These are phyloP conservation scores for Steromphala cineraria DNA, from an alignment of 2,888 invertebrate species.

Conservation along the genomic window DNA sequence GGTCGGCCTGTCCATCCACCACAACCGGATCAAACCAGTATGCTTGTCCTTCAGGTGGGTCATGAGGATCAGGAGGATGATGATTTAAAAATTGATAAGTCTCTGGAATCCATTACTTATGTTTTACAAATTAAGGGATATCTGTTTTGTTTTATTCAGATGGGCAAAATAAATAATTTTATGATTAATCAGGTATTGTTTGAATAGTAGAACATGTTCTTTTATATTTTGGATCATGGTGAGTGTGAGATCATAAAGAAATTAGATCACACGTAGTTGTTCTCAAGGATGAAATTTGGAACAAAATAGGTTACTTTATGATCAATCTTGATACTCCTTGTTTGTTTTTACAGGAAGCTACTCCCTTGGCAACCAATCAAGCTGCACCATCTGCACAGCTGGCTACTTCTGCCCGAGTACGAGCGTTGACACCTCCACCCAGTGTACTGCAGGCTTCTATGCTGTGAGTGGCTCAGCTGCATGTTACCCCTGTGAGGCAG, in stretches of 20 bases:
- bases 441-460: conserved; percentile 51
- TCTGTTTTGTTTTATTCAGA: too few species aligned
- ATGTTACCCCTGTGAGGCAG: conserved; percentile 57
- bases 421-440: conserved; percentile 26
- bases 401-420: conserved; percentile 60
- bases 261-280: too few species aligned
- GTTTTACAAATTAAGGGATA: too few species aligned
- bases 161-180: too few species aligned
- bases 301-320: background rate
- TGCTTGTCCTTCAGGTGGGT: conserved; percentile 56
- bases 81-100: too few species aligned
- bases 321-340: background rate
- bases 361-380: conserved; percentile 54
- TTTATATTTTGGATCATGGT: too few species aligned
- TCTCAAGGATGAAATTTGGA: background rate
- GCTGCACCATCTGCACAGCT: conserved; percentile 65
- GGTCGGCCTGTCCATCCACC: conserved; percentile 67
- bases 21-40: conserved; percentile 45
- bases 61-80: too few species aligned
- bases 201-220: too few species aligned
- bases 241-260: too few species aligned
- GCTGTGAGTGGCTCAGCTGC: conserved; percentile 40
- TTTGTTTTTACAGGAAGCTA: conserved; percentile 52
- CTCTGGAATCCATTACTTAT: too few species aligned
- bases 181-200: too few species aligned